Percentiles rank a stretch among this genome's conserved stretches.
Conservation (phyloP, 2,797 vertebrate species). For the Caiman crocodilus region DNA sequence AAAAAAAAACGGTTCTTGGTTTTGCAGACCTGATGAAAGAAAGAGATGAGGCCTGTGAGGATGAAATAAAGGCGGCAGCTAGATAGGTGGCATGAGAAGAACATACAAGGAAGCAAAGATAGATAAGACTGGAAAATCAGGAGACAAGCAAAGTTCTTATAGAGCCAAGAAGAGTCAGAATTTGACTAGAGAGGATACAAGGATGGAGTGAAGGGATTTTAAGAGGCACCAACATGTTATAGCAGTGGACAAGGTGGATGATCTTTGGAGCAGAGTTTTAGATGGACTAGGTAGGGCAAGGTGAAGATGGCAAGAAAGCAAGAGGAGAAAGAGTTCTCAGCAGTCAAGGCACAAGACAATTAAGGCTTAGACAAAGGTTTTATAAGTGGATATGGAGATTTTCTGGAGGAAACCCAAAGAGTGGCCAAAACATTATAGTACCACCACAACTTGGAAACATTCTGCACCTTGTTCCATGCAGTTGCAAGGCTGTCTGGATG, state of each 20-base stretch:
- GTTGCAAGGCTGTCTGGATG: fast-evolving
- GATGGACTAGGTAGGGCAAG: not conserved
- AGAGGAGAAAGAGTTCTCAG: not conserved
- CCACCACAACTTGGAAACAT: not conserved
- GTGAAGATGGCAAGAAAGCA: not conserved
- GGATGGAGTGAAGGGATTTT: not conserved
- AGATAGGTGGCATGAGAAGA: not conserved
- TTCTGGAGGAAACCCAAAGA: not conserved
- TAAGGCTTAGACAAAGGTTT: not conserved
- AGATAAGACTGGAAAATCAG: not conserved
- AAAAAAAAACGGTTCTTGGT: too few relatives aligned
- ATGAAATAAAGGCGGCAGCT: not conserved
- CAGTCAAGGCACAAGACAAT: not conserved
- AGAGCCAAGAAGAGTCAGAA: not conserved
- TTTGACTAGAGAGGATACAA: not conserved
- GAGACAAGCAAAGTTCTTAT: not conserved
- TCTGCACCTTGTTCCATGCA: not conserved
- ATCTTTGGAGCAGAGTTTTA: not conserved
- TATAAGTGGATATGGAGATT: not conserved
- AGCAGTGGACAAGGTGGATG: not conserved
- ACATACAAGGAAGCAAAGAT: not conserved
- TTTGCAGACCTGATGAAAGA: not conserved
- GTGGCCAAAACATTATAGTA: not conserved
- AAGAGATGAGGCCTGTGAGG: not conserved
- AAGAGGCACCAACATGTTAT: not conserved